These are phyloP conservation scores for Morone saxatilis DNA, from an alignment of 2,113 vertebrate genomes.

Conservation along the genomic window DNA sequence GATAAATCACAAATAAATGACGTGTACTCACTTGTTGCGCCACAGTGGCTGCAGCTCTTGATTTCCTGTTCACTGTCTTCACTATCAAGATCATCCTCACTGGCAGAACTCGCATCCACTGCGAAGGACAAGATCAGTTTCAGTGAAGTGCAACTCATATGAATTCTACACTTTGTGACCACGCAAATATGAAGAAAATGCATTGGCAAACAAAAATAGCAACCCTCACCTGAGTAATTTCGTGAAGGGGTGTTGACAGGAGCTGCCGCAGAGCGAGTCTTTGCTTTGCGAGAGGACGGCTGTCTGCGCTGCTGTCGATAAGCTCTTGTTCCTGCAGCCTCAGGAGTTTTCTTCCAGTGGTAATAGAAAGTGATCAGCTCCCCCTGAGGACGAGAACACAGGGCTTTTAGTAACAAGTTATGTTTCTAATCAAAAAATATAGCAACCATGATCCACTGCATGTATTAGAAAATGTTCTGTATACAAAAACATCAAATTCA, in stretches of 20 bases:
- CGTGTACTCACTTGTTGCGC: slow-evolving; percentile 91
- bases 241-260: slow-evolving; percentile 91
- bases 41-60: slow-evolving; percentile 97
- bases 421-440: slow-evolving; percentile 10
- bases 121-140: slow-evolving; percentile 34
- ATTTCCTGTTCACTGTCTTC: slow-evolving; percentile 98
- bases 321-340: slow-evolving; percentile 94
- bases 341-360: slow-evolving; percentile 99
- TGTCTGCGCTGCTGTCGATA: slow-evolving; percentile 95
- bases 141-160: background rate
- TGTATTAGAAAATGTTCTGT: slow-evolving; percentile 1
- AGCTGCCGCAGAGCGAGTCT: slow-evolving; percentile 93
- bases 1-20: background rate
- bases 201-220: background rate
- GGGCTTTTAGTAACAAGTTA: slow-evolving; percentile 1
- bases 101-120: slow-evolving; percentile 98
- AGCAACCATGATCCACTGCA: background rate
- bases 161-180: background rate
- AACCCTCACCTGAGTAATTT: slow-evolving; percentile 90
- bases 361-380: slow-evolving; percentile 99
- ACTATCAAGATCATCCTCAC: slow-evolving; percentile 98
- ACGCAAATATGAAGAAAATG: background rate
- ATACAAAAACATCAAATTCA: slow-evolving; percentile 1
- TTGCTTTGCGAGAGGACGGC: slow-evolving; percentile 96
- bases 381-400: slow-evolving; percentile 85